Evolutionary conservation across 2,888 invertebrate genomes (phyloP).

Genomic region (Cerastoderma edule): DNA sequence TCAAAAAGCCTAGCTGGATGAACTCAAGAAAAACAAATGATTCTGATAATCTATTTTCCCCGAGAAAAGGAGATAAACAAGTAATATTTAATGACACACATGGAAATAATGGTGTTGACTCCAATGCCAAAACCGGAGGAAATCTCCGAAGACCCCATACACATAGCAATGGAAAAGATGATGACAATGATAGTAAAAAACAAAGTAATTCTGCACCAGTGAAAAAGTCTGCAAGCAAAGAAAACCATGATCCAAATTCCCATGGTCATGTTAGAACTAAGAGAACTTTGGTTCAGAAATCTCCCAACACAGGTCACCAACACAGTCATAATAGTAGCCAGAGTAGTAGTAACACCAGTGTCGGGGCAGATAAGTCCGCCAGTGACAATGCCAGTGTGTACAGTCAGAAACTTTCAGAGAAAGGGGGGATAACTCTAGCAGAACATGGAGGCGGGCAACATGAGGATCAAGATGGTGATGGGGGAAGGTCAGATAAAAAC

Average conservation of each 20-base stretch:
- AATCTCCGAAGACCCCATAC: slow-evolving; percentile 62
- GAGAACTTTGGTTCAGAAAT: slow-evolving; percentile 49
- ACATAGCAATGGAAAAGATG: slow-evolving; percentile 54
- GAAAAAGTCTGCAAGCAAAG: slow-evolving; percentile 57
- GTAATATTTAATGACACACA: slow-evolving; percentile 63
- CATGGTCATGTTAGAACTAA: slow-evolving; percentile 30
- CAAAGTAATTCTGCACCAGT: slow-evolving; percentile 64
- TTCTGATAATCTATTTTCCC: slow-evolving; percentile 47
- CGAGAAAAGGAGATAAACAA: slow-evolving; percentile 60
- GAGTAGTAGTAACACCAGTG: slow-evolving; percentile 52
- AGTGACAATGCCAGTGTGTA: slow-evolving; percentile 48
- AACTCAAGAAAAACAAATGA: slow-evolving; percentile 38
- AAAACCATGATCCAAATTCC: slow-evolving; percentile 40
- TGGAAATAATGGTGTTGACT: slow-evolving; percentile 33
- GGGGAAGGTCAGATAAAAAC: slow-evolving; percentile 30
- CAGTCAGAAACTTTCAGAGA: slow-evolving; percentile 42
- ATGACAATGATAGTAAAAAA: slow-evolving; percentile 36
- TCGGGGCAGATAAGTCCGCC: slow-evolving; percentile 36
- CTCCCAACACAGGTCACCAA: slow-evolving; percentile 42
- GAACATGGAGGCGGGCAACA: slow-evolving; percentile 11
- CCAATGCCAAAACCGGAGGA: slow-evolving; percentile 37
- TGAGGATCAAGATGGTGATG: slow-evolving; percentile 33
- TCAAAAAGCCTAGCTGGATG: slow-evolving; percentile 69
- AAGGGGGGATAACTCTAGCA: background rate
- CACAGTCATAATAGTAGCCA: slow-evolving; percentile 38